Conservation (phyloP, 2,797 vertebrate species). For the Fistularia tabacaria region DNA sequence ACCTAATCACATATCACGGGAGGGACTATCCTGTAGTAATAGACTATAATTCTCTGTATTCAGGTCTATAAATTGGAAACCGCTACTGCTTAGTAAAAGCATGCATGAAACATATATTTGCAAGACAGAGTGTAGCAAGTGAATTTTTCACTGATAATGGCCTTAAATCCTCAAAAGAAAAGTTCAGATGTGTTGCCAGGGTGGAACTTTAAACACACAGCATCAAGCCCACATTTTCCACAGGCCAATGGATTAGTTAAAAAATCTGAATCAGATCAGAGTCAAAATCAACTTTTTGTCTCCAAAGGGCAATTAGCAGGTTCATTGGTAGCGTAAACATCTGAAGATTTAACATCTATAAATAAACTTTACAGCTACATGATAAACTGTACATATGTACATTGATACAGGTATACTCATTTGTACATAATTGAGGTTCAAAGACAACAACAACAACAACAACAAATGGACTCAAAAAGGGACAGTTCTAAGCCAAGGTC, state of each 20-base stretch:
- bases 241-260: conserved; percentile 17
- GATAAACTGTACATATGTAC: neutral
- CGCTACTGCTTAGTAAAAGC: conserved; percentile 16
- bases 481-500: neutral
- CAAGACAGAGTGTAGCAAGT: conserved; percentile 12
- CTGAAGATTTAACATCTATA: no score
- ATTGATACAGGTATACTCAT: no score
- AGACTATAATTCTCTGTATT: conserved; percentile 17
- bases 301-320: no score
- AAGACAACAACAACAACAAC: neutral
- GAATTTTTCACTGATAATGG: conserved; percentile 13
- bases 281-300: neutral
- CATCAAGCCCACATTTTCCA: conserved; percentile 8
- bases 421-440: neutral
- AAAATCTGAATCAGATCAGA: conserved; percentile 8
- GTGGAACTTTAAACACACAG: conserved; percentile 15
- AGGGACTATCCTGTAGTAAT: conserved; percentile 16
- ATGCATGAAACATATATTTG: conserved; percentile 22
- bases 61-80: conserved; percentile 5
- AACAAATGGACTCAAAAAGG: conserved; percentile 1
- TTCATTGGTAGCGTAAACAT: no score
- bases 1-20: conserved; percentile 11
- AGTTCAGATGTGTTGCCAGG: neutral
- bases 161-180: conserved; percentile 4
- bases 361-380: no score